Conservation (phyloP, 92 coral and sea anemone genomes). For the Palythoa heliodiscus region DNA sequence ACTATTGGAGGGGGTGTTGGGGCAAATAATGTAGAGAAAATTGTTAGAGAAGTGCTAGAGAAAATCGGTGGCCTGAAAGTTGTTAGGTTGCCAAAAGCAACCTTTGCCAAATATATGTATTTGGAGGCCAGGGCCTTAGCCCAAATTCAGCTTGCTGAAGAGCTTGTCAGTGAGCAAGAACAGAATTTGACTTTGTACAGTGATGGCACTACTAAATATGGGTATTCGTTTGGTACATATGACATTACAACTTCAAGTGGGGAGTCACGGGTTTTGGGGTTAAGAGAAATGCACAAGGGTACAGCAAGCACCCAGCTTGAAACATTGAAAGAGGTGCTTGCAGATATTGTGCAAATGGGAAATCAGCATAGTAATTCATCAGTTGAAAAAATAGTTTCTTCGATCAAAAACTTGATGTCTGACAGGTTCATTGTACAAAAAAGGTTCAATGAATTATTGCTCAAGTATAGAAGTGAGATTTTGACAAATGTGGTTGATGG, state of each 20-base stretch:
- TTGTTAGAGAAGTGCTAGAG: background rate
- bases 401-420: constrained; percentile 52
- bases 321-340: constrained; percentile 22
- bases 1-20: constrained; percentile 5
- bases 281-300: constrained; percentile 30
- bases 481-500: constrained; percentile 45
- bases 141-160: constrained; percentile 41
- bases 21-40: background rate
- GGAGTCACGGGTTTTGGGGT: constrained; percentile 22
- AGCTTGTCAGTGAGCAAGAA: constrained; percentile 31
- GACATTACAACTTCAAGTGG: constrained; percentile 32
- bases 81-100: background rate
- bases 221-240: constrained; percentile 34
- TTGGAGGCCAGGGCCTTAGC: constrained; percentile 35
- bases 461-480: constrained; percentile 31
- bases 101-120: constrained; percentile 46
- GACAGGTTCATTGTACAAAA: constrained; percentile 52
- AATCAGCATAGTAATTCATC: constrained; percentile 7
- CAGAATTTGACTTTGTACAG: constrained; percentile 1
- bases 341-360: constrained; percentile 19
- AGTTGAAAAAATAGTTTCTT: constrained; percentile 19
- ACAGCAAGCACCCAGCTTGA: constrained; percentile 40
- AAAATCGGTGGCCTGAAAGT: background rate
- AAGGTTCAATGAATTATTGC: constrained; percentile 45
- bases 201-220: constrained; percentile 40